phyloP scores from a whole-genome alignment of 2,797 vertebrate species.

The Allobates femoralis region DNA sequence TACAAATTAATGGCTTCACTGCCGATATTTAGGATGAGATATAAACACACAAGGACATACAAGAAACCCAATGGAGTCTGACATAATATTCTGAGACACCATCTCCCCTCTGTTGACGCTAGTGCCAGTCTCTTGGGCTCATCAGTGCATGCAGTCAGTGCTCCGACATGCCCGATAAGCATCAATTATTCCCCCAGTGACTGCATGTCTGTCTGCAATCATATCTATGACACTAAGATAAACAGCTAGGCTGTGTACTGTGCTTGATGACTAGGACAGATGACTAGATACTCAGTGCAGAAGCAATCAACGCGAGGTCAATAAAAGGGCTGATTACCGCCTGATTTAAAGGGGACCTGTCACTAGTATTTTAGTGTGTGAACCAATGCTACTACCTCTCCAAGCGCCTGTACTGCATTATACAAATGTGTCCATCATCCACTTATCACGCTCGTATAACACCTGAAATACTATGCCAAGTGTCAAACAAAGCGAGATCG shows the following conservation, averaged over 20 bases:
- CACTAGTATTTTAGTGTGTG: too few relatives aligned
- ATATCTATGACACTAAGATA: slow-evolving; percentile 44
- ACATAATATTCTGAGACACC: slow-evolving; percentile 28
- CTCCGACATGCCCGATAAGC: slow-evolving; percentile 10
- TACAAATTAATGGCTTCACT: neutral
- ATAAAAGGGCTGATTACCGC: neutral
- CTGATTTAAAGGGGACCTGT: too few relatives aligned
- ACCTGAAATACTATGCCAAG: too few relatives aligned
- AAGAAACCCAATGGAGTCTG: slow-evolving; percentile 6
- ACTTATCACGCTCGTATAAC: too few relatives aligned
- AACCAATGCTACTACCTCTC: too few relatives aligned
- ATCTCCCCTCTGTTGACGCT: neutral
- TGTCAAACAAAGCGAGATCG: too few relatives aligned
- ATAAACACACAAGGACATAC: slow-evolving; percentile 13
- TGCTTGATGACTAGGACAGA: slow-evolving; percentile 15
- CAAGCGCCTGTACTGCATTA: too few relatives aligned
- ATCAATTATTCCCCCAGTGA: slow-evolving; percentile 35
- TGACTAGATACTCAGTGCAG: neutral
- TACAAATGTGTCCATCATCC: too few relatives aligned
- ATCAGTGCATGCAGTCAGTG: neutral
- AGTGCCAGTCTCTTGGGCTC: neutral
- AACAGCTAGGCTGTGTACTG: neutral
- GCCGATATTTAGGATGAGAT: neutral
- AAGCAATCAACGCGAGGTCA: neutral
- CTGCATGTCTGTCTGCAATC: slow-evolving; percentile 31